phyloP scores from a whole-genome alignment of 2,113 vertebrate species.

The Xiphias gladius region DNA sequence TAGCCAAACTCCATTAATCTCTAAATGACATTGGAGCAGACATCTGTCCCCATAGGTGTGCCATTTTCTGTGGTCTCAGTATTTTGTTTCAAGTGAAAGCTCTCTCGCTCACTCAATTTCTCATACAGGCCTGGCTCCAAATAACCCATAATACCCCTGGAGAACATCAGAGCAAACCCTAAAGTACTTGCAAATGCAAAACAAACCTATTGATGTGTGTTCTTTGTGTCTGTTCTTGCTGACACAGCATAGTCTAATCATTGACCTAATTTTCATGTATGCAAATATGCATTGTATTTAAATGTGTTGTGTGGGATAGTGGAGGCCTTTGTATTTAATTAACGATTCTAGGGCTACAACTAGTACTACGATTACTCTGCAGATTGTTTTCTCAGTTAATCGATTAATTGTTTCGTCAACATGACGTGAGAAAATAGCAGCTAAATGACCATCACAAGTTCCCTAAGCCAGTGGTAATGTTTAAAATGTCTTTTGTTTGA shows the following conservation, averaged over 20 bases:
- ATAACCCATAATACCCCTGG: constrained; percentile 33
- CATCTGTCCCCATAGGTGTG: constrained; percentile 66
- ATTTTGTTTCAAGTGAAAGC: constrained; percentile 63
- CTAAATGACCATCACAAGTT: no score
- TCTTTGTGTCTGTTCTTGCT: neutral
- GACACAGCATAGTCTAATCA: neutral
- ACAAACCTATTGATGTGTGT: neutral
- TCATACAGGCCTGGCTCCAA: constrained; percentile 25
- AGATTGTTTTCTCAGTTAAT: no score
- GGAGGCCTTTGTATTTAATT: no score
- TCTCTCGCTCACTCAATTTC: constrained; percentile 16
- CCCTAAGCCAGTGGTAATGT: no score
- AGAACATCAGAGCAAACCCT: neutral
- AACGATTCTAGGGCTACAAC: no score
- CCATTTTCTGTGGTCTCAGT: constrained; percentile 40
- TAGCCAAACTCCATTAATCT: constrained; percentile 68
- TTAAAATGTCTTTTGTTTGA: neutral
- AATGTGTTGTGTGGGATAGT: neutral
- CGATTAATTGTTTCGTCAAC: no score
- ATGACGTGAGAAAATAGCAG: no score
- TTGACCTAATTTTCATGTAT: neutral
- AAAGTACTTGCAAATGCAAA: neutral
- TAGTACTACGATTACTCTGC: no score
- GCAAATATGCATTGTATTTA: neutral
- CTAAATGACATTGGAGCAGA: constrained; percentile 64